Evolutionary conservation across 2,888 invertebrate genomes (phyloP), one percentile per base, ranked within the genome.

Genomic region (Diarsia brunnea): DNA sequence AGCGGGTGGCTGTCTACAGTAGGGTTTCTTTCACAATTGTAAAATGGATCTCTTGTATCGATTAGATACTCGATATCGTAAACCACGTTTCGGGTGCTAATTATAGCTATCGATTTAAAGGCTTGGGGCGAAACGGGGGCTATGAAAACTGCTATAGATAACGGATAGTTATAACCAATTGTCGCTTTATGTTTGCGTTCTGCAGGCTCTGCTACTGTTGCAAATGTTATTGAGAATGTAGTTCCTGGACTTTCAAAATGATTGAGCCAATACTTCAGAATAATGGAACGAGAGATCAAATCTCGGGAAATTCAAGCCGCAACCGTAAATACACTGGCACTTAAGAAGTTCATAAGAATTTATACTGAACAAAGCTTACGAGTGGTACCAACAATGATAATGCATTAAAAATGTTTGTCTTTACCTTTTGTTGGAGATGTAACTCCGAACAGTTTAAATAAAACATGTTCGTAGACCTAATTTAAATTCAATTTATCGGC

Each of bases 51-150:
- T 76, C 71, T 74, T 49, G 55, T 78, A 77, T 80, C 75, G 88
- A 87, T 88, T 84, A 87, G 85, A 88, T 85, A 88, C 71, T 74
- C 49, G 74, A 84, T 85, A 87, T 77, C 73, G 78, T 84, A 76
- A 82, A 83, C 86, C 80, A 82, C 88, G 81, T 82, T 87, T 88
- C 69, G 82, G 88, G 85, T 81, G 77, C 83, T 87, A 88, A 87
- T 87, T 88, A 87, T 86, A 83, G 78, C 71, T 80, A 79, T 84
- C 78, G 69, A 72, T 78, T 75, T 73, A 69, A 53, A 79, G 53
- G 74, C 85, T 86, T 53, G 73, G 27, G 81, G 84, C 79, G 47
- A 79, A 86, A 71, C 80, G 68, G 71, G 80, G 53, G 66, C 76
- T 77, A 69, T 80, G 81, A 84, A 86, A 84, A 82, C 80, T 84